Percentiles rank a stretch among this genome's conserved stretches.
Conservation (phyloP, 2,888 invertebrate genomes). For the Apamea epomidion region DNA sequence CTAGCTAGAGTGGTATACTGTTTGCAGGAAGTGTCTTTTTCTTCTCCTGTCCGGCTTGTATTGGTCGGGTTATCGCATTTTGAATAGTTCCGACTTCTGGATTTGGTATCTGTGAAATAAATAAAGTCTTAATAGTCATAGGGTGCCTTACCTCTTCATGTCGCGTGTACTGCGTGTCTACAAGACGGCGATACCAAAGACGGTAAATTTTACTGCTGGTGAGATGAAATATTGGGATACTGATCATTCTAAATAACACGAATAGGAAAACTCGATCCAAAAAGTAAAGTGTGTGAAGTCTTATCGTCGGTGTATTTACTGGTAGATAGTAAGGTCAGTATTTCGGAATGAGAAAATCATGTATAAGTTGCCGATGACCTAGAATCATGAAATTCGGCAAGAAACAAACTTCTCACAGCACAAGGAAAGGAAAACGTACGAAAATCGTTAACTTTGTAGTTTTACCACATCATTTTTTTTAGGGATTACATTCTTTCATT, state of each 20-base stretch:
- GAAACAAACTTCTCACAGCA: no score
- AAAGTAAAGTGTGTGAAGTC: neutral
- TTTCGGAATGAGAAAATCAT: neutral
- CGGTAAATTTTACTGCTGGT: neutral
- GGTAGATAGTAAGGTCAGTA: neutral
- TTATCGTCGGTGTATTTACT: neutral
- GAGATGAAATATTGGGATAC: neutral
- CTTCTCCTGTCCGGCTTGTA: neutral
- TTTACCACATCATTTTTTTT: no score
- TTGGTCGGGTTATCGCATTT: neutral
- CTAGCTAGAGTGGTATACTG: conserved; percentile 58
- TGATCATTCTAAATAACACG: neutral
- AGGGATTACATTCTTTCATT: no score
- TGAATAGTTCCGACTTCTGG: conserved; percentile 5
- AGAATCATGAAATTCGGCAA: no score
- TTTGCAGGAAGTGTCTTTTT: conserved; percentile 27
- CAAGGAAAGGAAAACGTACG: no score
- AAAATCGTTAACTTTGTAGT: no score
- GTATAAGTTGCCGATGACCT: no score
- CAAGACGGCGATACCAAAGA: neutral
- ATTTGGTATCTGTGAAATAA: conserved; percentile 33
- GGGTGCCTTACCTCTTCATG: neutral
- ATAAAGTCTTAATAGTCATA: neutral
- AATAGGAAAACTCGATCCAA: neutral
- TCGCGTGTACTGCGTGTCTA: neutral